Base-by-base conservation (phyloP, 2,888 invertebrate species). In the Hypsopygia costalis region DNA sequence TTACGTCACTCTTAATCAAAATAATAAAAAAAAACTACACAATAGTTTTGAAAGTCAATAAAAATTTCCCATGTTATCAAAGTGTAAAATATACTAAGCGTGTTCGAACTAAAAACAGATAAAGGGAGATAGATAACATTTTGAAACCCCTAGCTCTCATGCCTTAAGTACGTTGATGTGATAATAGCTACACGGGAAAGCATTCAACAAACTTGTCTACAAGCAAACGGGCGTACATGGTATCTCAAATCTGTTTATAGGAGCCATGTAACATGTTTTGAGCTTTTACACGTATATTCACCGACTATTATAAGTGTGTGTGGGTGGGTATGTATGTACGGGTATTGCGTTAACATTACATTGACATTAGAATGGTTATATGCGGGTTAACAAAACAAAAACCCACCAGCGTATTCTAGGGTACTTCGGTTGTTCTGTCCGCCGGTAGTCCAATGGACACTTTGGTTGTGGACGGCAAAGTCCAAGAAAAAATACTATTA, bases 171-270 rank as follows among this genome's bases (percentile, higher is more conserved):
- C 61, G 63, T 67, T 77, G 73, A 81, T 78, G 61, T 70, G 72
- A 74, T 85, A 81, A 81, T 77, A 75, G 74, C 62, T 66, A 86
- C 85, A 85, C 58, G 79, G 55, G 75, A 83, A 86, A 82, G 71
- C 82, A 65, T 81, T 85, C 74, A 81, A 68, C 66, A 69, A 77
- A 73, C 76, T 79, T 77, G 73, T 68, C 55, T 58, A 49, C 55
- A 38, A 45, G 49, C 46, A 61, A 56, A 62, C 52, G 55, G 53
- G 52, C 60, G 61, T 66, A 61, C 52, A 49, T 49, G 41, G 51
- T 61, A 67, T 59, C 60, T 64, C 60, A 65, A 78, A 81, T 81
- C 75, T 81, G 77, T 75, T 83, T 80, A 81, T 62, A 42, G 57
- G 58, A 58, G 65, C 61, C 53, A 49, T 49, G 56, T 62, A 62